Evolutionary conservation across 2,797 vertebrate species (phyloP).

Genomic region (Phrynocephalus forsythii): DNA sequence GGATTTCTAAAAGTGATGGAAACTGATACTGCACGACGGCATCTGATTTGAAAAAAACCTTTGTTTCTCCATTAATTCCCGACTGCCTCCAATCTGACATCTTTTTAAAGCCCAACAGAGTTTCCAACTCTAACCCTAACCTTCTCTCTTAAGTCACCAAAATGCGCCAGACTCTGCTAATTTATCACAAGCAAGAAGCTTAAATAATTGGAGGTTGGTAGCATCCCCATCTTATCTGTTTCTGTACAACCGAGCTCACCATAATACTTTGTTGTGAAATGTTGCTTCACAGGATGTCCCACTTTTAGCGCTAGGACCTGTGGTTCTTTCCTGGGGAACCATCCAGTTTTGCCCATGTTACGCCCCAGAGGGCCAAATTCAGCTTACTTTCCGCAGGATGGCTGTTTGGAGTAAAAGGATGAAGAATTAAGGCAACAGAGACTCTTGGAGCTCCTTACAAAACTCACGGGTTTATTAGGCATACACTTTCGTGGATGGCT

Average conservation of each 20-base stretch:
- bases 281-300: too few species aligned
- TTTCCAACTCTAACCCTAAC: conserved; percentile 38
- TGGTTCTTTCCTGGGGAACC: not conserved
- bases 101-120: conserved; percentile 70
- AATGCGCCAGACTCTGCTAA: conserved; percentile 50
- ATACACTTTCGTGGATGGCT: too few species aligned
- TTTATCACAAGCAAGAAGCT: conserved; percentile 59
- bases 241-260: not conserved
- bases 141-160: conserved; percentile 62
- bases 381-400: too few species aligned
- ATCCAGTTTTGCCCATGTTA: not conserved
- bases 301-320: not conserved
- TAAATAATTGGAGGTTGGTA: conserved; percentile 71
- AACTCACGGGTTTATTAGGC: too few species aligned
- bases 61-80: conserved; percentile 31
- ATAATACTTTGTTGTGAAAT: not conserved
- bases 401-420: too few species aligned
- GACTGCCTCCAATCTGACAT: conserved; percentile 52
- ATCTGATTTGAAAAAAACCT: not conserved
- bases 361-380: not conserved
- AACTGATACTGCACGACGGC: not conserved
- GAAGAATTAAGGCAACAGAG: too few species aligned
- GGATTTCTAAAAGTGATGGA: not conserved
- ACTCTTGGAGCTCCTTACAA: too few species aligned
- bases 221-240: not conserved